Conservation (phyloP, 2,888 invertebrate species). For the Lysandra coridon region DNA sequence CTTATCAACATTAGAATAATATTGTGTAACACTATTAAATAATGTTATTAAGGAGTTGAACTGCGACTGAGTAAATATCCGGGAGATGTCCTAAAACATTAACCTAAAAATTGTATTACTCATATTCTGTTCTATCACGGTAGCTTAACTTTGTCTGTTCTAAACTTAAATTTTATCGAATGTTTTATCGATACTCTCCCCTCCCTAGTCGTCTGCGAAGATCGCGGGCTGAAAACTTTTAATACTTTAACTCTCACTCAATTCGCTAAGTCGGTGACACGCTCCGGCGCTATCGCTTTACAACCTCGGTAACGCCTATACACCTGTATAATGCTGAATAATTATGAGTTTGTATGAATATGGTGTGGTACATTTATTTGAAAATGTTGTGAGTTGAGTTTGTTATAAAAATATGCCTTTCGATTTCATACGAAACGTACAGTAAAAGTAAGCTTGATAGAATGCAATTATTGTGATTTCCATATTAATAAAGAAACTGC, state of each 20-base stretch:
- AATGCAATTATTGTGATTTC: no score
- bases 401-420: background rate
- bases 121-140: no score
- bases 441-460: no score
- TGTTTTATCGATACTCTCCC: conserved; percentile 37
- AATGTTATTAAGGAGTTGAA: no score
- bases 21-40: no score
- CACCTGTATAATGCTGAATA: background rate
- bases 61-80: no score
- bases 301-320: conserved; percentile 57
- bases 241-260: conserved; percentile 79
- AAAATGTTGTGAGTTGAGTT: background rate
- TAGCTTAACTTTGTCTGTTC: no score
- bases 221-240: conserved; percentile 78
- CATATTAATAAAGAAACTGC: no score
- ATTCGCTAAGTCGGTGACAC: conserved; percentile 69
- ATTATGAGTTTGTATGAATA: background rate
- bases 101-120: no score
- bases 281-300: conserved; percentile 61
- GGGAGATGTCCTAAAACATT: no score
- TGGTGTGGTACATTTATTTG: background rate
- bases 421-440: no score
- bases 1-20: no score
- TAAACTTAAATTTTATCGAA: background rate
- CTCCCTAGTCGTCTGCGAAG: conserved; percentile 56